These are phyloP conservation scores for Euwallacea fornicatus DNA, from an alignment of 1,140 invertebrate species.

Conservation along the genomic window DNA sequence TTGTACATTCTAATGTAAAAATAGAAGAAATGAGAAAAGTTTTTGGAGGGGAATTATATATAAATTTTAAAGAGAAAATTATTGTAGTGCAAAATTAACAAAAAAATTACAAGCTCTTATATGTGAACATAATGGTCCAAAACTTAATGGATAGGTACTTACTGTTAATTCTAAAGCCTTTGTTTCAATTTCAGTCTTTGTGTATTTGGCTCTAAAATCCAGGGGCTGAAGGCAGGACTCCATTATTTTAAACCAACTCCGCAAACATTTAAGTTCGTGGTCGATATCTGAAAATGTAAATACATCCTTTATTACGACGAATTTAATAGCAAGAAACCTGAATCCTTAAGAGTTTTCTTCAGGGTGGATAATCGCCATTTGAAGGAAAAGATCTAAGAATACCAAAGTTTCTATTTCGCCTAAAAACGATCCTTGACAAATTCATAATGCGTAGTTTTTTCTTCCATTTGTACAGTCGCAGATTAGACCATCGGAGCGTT, in stretches of 20 bases:
- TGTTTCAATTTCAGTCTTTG: conserved; percentile 65
- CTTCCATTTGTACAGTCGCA: conserved; percentile 8
- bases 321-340: not conserved
- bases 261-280: conserved; percentile 70
- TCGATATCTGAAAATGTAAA: conserved; percentile 62
- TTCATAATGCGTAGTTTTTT: conserved; percentile 11
- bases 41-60: too few species aligned
- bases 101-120: not conserved
- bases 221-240: conserved; percentile 68
- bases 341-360: not conserved
- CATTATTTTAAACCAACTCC: conserved; percentile 68
- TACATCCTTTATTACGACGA: not conserved
- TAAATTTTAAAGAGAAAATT: too few species aligned
- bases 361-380: not conserved
- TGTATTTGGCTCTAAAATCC: conserved; percentile 63
- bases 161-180: conserved; percentile 73
- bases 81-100: conserved; percentile 24
- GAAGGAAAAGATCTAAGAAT: not conserved
- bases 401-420: conserved; percentile 5
- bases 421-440: conserved; percentile 19
- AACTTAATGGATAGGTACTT: conserved; percentile 45
- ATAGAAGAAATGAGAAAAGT: not conserved
- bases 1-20: not conserved
- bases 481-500: conserved; percentile 17
- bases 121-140: too few species aligned